Evolutionary conservation across 2,888 invertebrate species (phyloP).

Genomic region (Lithophane ornitopus): DNA sequence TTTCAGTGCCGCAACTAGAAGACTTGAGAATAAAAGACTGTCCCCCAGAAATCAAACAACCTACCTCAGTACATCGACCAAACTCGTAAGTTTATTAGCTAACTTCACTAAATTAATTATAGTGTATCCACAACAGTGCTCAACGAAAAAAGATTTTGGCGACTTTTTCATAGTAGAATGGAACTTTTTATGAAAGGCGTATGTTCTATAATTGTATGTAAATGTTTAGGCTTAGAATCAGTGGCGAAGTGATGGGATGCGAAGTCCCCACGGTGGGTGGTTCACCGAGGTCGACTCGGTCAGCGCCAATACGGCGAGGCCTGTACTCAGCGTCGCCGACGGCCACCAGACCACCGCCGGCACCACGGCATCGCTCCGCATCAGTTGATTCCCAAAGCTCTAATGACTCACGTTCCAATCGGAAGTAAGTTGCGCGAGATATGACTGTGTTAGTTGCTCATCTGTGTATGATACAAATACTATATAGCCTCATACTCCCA

Average conservation of each 20-base stretch:
- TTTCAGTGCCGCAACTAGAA: constrained; percentile 88
- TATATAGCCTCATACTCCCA: neutral
- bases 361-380: constrained; percentile 93
- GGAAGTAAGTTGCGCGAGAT: constrained; percentile 90
- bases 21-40: constrained; percentile 91
- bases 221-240: constrained; percentile 74
- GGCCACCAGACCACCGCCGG: constrained; percentile 95
- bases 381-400: constrained; percentile 97
- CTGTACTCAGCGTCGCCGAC: constrained; percentile 94
- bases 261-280: constrained; percentile 85
- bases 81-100: constrained; percentile 84
- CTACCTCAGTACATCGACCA: constrained; percentile 88
- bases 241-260: constrained; percentile 86
- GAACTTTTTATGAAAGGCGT: neutral
- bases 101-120: constrained; percentile 41
- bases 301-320: constrained; percentile 94
- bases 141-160: constrained; percentile 6
- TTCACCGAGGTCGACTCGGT: constrained; percentile 95
- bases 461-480: constrained; percentile 2
- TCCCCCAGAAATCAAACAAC: constrained; percentile 88
- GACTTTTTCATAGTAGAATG: constrained; percentile 9
- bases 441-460: neutral
- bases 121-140: constrained; percentile 18
- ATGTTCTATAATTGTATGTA: neutral
- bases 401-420: constrained; percentile 95